Conservation (phyloP, 2,888 invertebrate species). For the Hedya salicella region DNA sequence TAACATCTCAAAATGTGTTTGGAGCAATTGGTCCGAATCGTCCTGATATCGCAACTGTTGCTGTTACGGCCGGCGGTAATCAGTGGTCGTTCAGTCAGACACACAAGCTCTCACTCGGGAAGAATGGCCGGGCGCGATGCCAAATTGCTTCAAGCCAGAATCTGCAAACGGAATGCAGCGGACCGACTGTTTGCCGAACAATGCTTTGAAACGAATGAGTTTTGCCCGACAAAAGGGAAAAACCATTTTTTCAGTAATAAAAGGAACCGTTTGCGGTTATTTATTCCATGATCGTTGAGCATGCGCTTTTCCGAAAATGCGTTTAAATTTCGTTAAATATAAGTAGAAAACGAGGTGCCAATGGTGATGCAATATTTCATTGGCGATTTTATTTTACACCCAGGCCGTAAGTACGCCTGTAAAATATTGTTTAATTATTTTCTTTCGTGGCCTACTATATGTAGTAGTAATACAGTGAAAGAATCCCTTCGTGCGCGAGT, state of each 20-base stretch:
- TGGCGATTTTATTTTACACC: neutral
- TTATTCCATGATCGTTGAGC: slow-evolving; percentile 34
- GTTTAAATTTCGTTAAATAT: neutral
- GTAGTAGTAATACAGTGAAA: no score
- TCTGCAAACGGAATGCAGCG: slow-evolving; percentile 44
- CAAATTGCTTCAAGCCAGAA: slow-evolving; percentile 43
- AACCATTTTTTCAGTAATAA: slow-evolving; percentile 36
- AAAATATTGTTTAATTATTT: no score
- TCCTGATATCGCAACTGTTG: slow-evolving; percentile 28
- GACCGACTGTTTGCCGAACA: slow-evolving; percentile 42
- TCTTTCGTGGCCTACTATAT: no score
- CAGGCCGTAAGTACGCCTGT: no score
- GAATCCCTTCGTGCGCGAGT: no score
- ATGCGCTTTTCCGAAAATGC: slow-evolving; percentile 6
- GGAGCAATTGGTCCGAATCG: neutral
- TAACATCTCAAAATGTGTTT: slow-evolving; percentile 6
- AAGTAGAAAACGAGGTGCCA: neutral
- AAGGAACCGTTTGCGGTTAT: slow-evolving; percentile 37
- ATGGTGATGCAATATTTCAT: neutral
- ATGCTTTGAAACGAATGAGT: slow-evolving; percentile 44
- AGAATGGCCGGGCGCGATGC: slow-evolving; percentile 34
- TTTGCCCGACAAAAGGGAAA: slow-evolving; percentile 39
- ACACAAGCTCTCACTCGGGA: slow-evolving; percentile 37
- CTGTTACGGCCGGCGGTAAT: slow-evolving; percentile 30
- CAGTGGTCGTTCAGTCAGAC: slow-evolving; percentile 40